phyloP scores from a whole-genome alignment of 1,140 invertebrate genomes.

The Notospermus geniculatus region DNA sequence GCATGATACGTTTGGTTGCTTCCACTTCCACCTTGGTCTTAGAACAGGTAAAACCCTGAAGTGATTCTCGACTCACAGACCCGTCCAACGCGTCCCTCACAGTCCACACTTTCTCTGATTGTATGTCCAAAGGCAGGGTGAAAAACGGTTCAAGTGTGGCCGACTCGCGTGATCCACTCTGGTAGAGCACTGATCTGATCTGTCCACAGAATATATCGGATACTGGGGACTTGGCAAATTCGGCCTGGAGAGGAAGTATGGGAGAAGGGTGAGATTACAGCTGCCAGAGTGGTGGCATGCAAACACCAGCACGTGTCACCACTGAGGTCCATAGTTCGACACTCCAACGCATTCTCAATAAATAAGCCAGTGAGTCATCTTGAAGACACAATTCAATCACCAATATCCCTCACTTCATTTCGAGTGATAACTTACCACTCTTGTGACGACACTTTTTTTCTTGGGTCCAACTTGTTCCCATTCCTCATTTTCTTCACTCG shows the following conservation, averaged over 20 bases:
- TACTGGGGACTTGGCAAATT: constrained; percentile 80
- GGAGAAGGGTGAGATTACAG: neutral
- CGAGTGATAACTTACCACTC: constrained; percentile 63
- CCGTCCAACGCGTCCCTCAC: constrained; percentile 84
- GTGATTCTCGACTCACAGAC: constrained; percentile 73
- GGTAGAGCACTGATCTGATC: constrained; percentile 73
- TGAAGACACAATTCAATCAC: no score
- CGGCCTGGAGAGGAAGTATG: constrained; percentile 57
- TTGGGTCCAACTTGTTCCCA: constrained; percentile 79
- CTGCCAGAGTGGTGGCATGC: no score
- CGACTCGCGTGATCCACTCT: constrained; percentile 71
- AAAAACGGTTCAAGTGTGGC: constrained; percentile 85
- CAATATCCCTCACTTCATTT: no score
- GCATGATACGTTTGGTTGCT: constrained; percentile 79
- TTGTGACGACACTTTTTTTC: constrained; percentile 81
- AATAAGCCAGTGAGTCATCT: no score
- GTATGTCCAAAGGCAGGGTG: constrained; percentile 88
- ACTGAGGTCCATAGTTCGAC: neutral
- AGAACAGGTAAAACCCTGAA: constrained; percentile 80
- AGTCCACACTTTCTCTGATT: constrained; percentile 67
- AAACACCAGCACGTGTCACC: no score
- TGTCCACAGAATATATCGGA: constrained; percentile 90
- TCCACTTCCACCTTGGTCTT: constrained; percentile 76
- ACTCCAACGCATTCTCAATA: no score
- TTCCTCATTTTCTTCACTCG: constrained; percentile 51